Conservation (phyloP, 2,888 invertebrate species). For the Ischnura elegans region DNA sequence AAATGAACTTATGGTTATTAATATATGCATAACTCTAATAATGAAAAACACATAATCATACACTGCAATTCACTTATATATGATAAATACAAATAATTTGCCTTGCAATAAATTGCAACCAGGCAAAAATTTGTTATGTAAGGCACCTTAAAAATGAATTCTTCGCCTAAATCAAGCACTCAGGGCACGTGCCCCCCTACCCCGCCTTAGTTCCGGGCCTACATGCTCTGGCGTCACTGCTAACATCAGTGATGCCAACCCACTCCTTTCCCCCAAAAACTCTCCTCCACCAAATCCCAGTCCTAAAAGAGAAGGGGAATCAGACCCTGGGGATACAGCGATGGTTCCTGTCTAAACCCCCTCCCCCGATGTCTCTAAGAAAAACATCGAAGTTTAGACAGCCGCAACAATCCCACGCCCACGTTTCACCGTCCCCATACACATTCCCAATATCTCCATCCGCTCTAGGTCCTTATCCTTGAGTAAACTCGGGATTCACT, state of each 20-base stretch:
- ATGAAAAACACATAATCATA: no score
- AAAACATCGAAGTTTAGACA: conserved; percentile 32
- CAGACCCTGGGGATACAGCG: neutral
- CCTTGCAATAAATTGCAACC: no score
- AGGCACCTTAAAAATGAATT: no score
- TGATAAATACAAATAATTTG: no score
- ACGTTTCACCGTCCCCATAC: neutral
- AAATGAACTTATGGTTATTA: no score
- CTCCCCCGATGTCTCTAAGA: neutral
- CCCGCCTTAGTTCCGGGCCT: no score
- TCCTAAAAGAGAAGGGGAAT: conserved; percentile 76
- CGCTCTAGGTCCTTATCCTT: neutral
- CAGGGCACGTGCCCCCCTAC: no score
- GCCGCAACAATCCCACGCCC: conserved; percentile 4
- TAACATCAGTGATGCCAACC: conserved; percentile 39
- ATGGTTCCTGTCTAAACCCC: neutral
- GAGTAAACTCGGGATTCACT: neutral
- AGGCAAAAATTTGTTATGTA: no score
- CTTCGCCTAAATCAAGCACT: no score
- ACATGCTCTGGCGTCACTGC: no score
- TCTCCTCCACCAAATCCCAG: conserved; percentile 77
- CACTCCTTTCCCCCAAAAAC: conserved; percentile 73
- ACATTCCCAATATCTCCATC: neutral
- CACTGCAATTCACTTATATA: no score
- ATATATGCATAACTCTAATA: no score